Evolutionary conservation across 2,113 vertebrate species (phyloP), one percentile per base, ranked within the genome.

Genomic region (Saguinus imperator): DNA sequence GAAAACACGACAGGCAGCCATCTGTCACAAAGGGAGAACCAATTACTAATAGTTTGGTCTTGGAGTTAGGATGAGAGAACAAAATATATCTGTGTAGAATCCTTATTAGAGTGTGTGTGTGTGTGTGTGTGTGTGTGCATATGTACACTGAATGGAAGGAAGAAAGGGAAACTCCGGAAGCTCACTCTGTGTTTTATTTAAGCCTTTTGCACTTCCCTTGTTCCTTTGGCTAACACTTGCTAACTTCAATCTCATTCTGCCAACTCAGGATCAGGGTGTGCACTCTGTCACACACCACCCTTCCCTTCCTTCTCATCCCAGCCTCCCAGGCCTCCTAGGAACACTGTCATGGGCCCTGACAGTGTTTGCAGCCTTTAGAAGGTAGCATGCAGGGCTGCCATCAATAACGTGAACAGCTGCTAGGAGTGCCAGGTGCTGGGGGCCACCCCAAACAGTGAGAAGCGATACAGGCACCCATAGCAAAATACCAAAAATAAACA

Each of bases 1-100:
- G 94, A 96, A 97, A 97, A 97, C 94, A 97, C 17, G 84, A 94
- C 48, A 86, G 95, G 94, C 95, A 97, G 89, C 96, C 93, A 95
- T 97, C 97, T 8, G 8, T 95, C 97, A 89, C 55, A 27, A 37
- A 85, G 48, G 29, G 21, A 88, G 87, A 50, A 68, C 27, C 57
- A 55, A 90, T 86, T 85, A n/a, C 72, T 58, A 72, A 88, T 2
- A 79, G 73, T 48, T 6, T 90, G 87, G 61, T 18, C 29, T 48
- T 55, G 23, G 76, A 89, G 61, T 61, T 61, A 79, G 20, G 45
- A 90, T 21, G 52, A 82, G 18, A 57, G 10, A 73, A 86, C 21
- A 77, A 83, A 87, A 61, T 0, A 77, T 50, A 7, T 57, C 64
- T 81, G n/a, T 29, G 23, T 5, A 68, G 68, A 87, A 70, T 96